Evolutionary conservation across 2,888 invertebrate species (phyloP), one percentile per base, ranked within the genome.

Genomic region (Leptodirus hochenwartii): DNA sequence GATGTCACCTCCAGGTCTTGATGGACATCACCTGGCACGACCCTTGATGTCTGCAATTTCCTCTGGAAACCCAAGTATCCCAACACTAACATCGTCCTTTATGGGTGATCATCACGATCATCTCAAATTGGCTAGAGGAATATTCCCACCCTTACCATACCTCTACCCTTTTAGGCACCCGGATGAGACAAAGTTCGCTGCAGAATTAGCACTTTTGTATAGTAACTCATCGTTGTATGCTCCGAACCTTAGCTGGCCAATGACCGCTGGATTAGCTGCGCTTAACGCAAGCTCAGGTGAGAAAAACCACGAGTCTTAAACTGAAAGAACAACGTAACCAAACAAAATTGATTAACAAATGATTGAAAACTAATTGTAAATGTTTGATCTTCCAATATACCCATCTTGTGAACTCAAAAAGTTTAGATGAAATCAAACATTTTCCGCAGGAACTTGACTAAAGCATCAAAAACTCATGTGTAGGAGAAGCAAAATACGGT

Each of bases 91-190:
- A 6, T 8, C 8, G 8, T 6, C 20, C n/a, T n/a, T n/a, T n/a
- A n/a, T n/a, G n/a, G n/a, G n/a, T n/a, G n/a, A n/a, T n/a, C 20
- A 20, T n/a, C 8, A n/a, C 20, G 53, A 54, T 16, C 49, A 52
- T 32, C 59, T 75, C 5, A 76, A 77, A 45, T 58, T 77, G 26
- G 62, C 74, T 5, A 54, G 76, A 33, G 64, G 65, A 0, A 50
- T 77, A 38, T 76, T 78, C 45, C 76, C 76, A 0, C 72, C 77
- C 0, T 61, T 77, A 38, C 74, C 75, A 1, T 76, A 76, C 45
- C 69, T 76, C 35, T 76, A 77, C 44, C 75, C 74, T 0, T 69
- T 75, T 43, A 54, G 63, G 32, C 50, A 63, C 29, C 53, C 66
- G 46, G 55, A 73, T 50, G 64, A 38, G 58, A 41, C 32, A 50